Percentiles rank a stretch among this genome's conserved stretches.
Evolutionary conservation across 2,797 vertebrate species (phyloP).

Genomic region (Onychomys leucogaster): DNA sequence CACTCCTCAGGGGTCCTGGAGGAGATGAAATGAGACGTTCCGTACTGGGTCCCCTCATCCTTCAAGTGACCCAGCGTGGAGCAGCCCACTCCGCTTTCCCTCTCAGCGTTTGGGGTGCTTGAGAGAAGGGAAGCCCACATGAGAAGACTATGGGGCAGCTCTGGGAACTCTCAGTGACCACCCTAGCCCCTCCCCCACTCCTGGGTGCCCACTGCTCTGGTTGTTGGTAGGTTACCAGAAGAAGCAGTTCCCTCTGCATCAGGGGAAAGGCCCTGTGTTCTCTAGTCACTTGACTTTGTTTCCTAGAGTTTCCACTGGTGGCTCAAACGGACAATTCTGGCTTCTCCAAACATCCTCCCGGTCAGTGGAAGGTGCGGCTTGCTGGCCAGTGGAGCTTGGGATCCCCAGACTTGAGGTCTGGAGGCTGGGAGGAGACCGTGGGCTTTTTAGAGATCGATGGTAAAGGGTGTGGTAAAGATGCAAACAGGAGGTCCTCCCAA

Average conservation of each 20-base stretch:
- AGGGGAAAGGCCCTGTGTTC: neutral
- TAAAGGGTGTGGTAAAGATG: neutral
- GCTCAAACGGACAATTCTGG: neutral
- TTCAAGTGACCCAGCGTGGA: neutral
- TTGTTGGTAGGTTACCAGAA: neutral
- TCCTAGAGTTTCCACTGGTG: neutral
- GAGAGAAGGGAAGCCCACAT: neutral
- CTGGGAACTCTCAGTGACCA: constrained; percentile 35
- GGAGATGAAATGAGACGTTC: neutral
- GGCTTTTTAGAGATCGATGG: neutral
- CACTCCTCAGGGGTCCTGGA: neutral
- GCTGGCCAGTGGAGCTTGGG: neutral
- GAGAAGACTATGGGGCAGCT: constrained; percentile 31
- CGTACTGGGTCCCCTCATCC: neutral
- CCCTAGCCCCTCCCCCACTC: neutral
- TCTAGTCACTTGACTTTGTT: neutral
- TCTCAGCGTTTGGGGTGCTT: neutral
- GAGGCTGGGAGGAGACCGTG: neutral
- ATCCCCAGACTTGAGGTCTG: neutral
- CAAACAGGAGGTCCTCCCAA: neutral
- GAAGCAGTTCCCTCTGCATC: neutral
- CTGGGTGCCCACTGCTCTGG: neutral
- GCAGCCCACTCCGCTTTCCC: neutral
- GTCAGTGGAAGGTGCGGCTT: neutral
- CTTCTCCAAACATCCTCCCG: neutral